These are phyloP conservation scores for Stenichneumon culpator DNA, from an alignment of 2,888 invertebrate species.

Conservation along the genomic window DNA sequence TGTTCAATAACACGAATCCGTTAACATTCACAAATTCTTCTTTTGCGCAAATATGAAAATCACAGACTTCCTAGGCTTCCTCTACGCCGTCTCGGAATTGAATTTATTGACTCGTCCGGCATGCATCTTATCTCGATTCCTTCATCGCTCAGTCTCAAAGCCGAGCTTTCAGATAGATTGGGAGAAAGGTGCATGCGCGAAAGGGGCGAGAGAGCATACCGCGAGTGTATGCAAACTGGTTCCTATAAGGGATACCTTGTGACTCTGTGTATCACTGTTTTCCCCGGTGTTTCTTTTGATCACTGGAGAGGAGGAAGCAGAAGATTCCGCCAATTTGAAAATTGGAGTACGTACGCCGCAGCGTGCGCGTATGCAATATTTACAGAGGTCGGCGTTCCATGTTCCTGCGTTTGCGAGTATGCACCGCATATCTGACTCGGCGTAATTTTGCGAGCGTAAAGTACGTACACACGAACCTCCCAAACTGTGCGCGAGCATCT, in stretches of 20 bases:
- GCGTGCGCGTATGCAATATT: slow-evolving; percentile 38
- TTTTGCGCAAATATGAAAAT: not conserved
- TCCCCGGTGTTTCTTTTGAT: slow-evolving; percentile 8
- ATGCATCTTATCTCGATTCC: slow-evolving; percentile 31
- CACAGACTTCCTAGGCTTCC: not conserved
- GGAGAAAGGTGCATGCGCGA: not conserved
- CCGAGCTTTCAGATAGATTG: not conserved
- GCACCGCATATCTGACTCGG: slow-evolving; percentile 13
- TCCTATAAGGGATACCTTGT: slow-evolving; percentile 15
- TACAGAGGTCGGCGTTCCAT: slow-evolving; percentile 17
- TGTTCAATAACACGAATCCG: too few species aligned
- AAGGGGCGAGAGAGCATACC: not conserved
- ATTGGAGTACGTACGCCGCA: slow-evolving; percentile 38
- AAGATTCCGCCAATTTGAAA: slow-evolving; percentile 34
- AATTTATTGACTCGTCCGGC: not conserved
- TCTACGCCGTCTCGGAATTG: not conserved
- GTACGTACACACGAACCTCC: slow-evolving; percentile 24
- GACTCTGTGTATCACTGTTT: slow-evolving; percentile 2
- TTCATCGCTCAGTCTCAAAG: slow-evolving; percentile 18
- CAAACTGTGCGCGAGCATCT: not conserved
- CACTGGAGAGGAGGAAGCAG: not conserved
- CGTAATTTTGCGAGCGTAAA: slow-evolving; percentile 44
- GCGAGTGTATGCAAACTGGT: slow-evolving; percentile 3
- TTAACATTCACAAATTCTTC: not conserved
- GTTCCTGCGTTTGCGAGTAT: slow-evolving; percentile 1